Base-by-base conservation (phyloP, 2,797 vertebrate genomes). In the Catharus ustulatus region DNA sequence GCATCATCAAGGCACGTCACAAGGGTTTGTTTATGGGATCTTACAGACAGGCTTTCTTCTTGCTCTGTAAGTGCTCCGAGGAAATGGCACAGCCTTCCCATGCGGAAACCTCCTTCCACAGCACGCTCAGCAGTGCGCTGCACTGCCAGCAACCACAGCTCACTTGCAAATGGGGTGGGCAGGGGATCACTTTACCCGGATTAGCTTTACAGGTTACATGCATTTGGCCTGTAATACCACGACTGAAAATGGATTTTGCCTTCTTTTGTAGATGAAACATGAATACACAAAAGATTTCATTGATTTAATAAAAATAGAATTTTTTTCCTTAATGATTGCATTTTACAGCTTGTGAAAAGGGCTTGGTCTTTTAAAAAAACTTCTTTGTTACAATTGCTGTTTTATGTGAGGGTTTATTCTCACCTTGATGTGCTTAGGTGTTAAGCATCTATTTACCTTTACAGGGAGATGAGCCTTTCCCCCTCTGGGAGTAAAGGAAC, bases 11-110 rank as follows among this genome's bases (percentile, higher is more conserved):
- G 57, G 72, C 84, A 63, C 34, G 79, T 92, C 85, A 94, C 74
- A 82, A 84, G 89, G 78, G 79, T 85, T 93, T 94, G 87, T 95
- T 96, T 95, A 62, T 93, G 73, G 58, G 86, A 54, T 55, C 89
- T 79, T 81, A 36, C 61, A 62, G 64, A 61, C 51, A 92, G 67
- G 49, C 73, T 97, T 93, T 94, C 79, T 84, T 89, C 91, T 90
- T 79, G 57, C 55, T 54, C 83, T 83, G 27, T 62, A 62, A 93
- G 72, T 12, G 83, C 78, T 95, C 73, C 0, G 55, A 95, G 96
- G 95, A 97, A 97, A 88, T 52, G 85, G 92, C 81, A 46, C 3
- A 3, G 92, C 73, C 89, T 90, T 94, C 87, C 83, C 64, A 18
- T 43, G 81, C 4, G 13, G 91, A 96, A 96, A 85, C 76, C 71